phyloP scores from a whole-genome alignment of 92 coral and sea anemone genomes.

The Hydrozoanthus gracilis region DNA sequence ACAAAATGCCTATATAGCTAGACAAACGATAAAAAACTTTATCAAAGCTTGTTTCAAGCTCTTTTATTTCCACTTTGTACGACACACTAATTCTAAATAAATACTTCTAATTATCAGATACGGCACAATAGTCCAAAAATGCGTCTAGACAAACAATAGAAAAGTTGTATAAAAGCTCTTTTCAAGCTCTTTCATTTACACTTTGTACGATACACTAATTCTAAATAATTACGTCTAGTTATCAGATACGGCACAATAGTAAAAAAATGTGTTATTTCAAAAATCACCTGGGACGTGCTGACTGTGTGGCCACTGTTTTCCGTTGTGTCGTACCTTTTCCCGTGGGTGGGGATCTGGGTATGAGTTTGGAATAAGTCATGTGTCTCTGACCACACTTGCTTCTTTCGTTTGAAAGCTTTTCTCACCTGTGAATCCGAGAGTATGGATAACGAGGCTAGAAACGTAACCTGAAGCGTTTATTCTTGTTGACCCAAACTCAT shows the following conservation, averaged over 20 bases:
- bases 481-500: background rate
- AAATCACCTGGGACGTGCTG: slow-evolving; percentile 48
- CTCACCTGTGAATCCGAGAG: slow-evolving; percentile 58
- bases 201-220: background rate
- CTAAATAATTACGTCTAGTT: background rate
- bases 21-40: too few relatives aligned
- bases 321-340: slow-evolving; percentile 50
- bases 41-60: too few relatives aligned
- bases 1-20: too few relatives aligned
- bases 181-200: too few relatives aligned
- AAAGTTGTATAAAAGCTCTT: too few relatives aligned
- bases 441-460: background rate
- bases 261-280: background rate
- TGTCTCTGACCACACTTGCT: slow-evolving; percentile 85
- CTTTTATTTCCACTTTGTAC: too few relatives aligned
- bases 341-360: slow-evolving; percentile 58
- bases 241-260: too few relatives aligned
- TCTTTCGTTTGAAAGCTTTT: slow-evolving; percentile 78
- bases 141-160: too few relatives aligned
- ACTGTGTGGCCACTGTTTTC: slow-evolving; percentile 47
- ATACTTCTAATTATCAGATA: background rate
- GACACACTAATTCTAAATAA: background rate
- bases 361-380: slow-evolving; percentile 71
- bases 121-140: too few relatives aligned
- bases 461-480: too few relatives aligned